A percentile compares a stretch with the other conserved stretches of the same genome.
phyloP scores from a whole-genome alignment of 2,888 invertebrate species.

The Sphinx pinastri region DNA sequence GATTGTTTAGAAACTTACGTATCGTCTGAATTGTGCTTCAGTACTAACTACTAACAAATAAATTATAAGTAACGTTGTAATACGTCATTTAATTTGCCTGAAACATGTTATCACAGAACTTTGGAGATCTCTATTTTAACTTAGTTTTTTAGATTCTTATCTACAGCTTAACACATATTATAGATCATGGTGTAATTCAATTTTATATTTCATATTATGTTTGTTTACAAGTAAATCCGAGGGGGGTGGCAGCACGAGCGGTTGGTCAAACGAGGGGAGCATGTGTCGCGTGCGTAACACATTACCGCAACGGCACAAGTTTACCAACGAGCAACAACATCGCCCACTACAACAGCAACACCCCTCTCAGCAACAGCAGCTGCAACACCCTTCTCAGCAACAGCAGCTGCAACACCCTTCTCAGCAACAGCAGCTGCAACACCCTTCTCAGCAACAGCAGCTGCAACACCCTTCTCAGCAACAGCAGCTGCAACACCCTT shows the following conservation, averaged over 20 bases:
- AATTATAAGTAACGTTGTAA: no score
- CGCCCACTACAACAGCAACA: conserved; percentile 57
- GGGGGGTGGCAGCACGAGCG: conserved; percentile 73
- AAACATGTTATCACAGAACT: neutral
- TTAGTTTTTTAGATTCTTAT: neutral
- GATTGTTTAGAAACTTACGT: no score
- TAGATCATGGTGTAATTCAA: no score
- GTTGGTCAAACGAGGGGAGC: conserved; percentile 77
- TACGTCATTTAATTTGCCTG: no score
- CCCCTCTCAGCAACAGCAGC: conserved; percentile 44
- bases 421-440: neutral
- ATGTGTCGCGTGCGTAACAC: conserved; percentile 76
- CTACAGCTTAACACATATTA: no score
- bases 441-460: neutral
- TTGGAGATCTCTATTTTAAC: neutral
- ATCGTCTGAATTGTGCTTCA: no score
- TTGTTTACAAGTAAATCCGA: conserved; percentile 67
- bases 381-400: conserved; percentile 49
- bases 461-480: conserved; percentile 30
- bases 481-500: conserved; percentile 52
- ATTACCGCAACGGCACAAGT: conserved; percentile 73
- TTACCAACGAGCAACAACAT: conserved; percentile 76
- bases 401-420: conserved; percentile 44
- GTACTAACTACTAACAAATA: no score
- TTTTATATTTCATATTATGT: neutral